Percentiles rank a stretch among this genome's conserved stretches.
phyloP scores from a whole-genome alignment of 2,888 invertebrate genomes.

The Agriopis marginaria region DNA sequence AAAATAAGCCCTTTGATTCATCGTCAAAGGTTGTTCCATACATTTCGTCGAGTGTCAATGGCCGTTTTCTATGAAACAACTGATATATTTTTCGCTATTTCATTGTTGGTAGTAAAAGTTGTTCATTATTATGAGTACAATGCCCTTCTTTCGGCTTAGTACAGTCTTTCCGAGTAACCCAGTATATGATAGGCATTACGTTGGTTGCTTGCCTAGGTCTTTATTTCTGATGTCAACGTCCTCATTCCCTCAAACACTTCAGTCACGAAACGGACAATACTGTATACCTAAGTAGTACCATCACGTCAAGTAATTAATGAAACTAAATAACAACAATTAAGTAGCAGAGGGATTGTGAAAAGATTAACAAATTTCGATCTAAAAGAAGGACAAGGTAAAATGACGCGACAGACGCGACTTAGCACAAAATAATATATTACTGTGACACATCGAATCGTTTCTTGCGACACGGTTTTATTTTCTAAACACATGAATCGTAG shows the following conservation, averaged over 20 bases:
- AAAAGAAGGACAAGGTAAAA: slow-evolving; percentile 73
- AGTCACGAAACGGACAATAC: slow-evolving; percentile 31
- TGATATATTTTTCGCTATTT: too few species aligned
- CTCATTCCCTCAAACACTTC: slow-evolving; percentile 18
- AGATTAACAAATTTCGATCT: slow-evolving; percentile 44
- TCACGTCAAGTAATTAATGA: slow-evolving; percentile 1
- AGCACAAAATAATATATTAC: slow-evolving; percentile 3
- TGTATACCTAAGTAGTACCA: neutral
- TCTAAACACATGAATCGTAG: neutral
- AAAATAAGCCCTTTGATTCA: too few species aligned
- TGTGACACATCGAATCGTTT: neutral
- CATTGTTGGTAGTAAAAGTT: too few species aligned
- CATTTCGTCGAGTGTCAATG: too few species aligned
- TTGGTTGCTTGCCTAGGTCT: neutral
- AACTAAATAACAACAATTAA: slow-evolving; percentile 5
- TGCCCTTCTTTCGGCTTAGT: too few species aligned
- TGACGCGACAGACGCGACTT: slow-evolving; percentile 16
- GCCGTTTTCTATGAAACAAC: too few species aligned
- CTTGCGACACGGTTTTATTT: neutral
- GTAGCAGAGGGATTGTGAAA: slow-evolving; percentile 63
- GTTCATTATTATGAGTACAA: too few species aligned
- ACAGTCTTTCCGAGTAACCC: too few species aligned
- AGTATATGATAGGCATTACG: too few species aligned
- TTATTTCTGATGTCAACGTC: slow-evolving; percentile 5
- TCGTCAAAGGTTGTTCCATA: too few species aligned